phyloP scores from a whole-genome alignment of 2,888 invertebrate species.

The Bugula neritina region DNA sequence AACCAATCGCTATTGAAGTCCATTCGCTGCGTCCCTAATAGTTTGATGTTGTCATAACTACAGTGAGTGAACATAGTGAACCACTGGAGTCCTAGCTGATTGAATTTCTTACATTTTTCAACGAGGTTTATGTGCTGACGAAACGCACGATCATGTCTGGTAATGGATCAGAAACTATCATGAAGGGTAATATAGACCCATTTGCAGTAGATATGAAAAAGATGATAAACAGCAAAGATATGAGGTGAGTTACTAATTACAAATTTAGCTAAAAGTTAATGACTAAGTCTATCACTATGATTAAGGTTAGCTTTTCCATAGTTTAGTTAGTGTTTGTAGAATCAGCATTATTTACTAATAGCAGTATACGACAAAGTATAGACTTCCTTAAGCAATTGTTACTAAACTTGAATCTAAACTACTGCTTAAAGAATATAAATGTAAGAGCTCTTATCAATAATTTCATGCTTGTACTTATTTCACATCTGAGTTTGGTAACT shows the following conservation, averaged over 20 bases:
- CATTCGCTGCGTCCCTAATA: constrained; percentile 15
- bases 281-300: too few relatives aligned
- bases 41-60: not conserved
- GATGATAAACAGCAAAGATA: constrained; percentile 45
- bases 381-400: not conserved
- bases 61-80: too few relatives aligned
- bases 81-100: too few relatives aligned
- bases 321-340: too few relatives aligned
- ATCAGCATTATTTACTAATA: too few relatives aligned
- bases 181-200: constrained; percentile 41
- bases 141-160: constrained; percentile 12
- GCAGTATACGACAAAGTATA: too few relatives aligned
- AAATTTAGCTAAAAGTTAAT: not conserved
- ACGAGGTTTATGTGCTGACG: too few relatives aligned
- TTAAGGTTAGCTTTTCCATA: too few relatives aligned
- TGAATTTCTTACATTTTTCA: too few relatives aligned
- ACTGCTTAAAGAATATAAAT: not conserved
- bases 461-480: too few relatives aligned
- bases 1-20: not conserved
- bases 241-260: constrained; percentile 43
- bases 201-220: constrained; percentile 48
- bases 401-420: not conserved
- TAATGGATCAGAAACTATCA: constrained; percentile 34
- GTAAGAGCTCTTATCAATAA: too few relatives aligned
- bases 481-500: too few relatives aligned